A percentile compares a stretch with the other conserved stretches of the same genome.
Conservation (phyloP, 2,888 invertebrate genomes). For the Eulithis prunata region DNA sequence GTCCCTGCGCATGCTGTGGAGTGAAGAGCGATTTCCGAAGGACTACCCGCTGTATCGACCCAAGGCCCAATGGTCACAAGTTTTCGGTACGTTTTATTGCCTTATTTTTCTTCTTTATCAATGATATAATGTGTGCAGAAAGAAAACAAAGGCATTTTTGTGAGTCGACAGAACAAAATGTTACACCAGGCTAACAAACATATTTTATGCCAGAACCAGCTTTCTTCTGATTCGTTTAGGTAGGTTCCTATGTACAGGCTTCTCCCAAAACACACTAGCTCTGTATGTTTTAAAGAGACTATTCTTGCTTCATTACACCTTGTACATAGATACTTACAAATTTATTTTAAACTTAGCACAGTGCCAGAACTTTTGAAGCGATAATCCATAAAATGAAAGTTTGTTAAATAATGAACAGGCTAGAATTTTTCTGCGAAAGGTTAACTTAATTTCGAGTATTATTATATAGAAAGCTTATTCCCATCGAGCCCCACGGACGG, state of each 20-base stretch:
- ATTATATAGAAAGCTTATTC: no score
- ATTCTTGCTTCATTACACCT: no score
- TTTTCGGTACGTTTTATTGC: constrained; percentile 89
- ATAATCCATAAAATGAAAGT: constrained; percentile 32
- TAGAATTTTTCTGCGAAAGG: constrained; percentile 20
- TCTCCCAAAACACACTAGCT: no score
- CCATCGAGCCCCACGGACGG: no score
- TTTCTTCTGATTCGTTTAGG: no score
- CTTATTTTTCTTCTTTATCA: constrained; percentile 33
- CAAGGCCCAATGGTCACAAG: constrained; percentile 95
- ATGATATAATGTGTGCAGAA: constrained; percentile 25
- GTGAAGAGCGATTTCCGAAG: constrained; percentile 93
- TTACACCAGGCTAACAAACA: no score
- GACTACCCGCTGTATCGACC: constrained; percentile 95
- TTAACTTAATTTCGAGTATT: constrained; percentile 3
- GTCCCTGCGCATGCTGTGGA: constrained; percentile 94
- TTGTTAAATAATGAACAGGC: constrained; percentile 32
- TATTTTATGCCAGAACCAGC: no score
- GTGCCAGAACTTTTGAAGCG: constrained; percentile 8
- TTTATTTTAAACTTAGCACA: no score
- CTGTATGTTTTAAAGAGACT: no score
- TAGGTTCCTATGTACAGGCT: no score
- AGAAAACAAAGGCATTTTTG: constrained; percentile 33
- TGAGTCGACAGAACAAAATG: constrained; percentile 10
- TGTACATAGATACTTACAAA: no score